Percentiles rank a stretch among this genome's conserved stretches.
Conservation (phyloP, 2,888 invertebrate species). For the Cephus pygmeus region DNA sequence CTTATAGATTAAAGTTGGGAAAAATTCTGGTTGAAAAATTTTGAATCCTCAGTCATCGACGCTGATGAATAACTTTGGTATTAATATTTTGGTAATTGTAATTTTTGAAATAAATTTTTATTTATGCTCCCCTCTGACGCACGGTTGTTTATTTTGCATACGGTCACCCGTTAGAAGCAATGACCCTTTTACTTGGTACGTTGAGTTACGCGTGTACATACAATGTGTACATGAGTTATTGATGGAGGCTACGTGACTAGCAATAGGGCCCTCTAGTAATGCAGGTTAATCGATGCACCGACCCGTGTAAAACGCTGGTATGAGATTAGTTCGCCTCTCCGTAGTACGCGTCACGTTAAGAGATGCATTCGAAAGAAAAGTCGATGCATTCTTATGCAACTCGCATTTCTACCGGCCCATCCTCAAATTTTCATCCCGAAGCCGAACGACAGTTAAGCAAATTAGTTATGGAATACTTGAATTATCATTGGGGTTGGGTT, state of each 20-base stretch:
- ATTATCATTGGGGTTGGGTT: background rate
- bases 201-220: slow-evolving; percentile 19
- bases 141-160: background rate
- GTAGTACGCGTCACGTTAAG: slow-evolving; percentile 11
- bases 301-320: slow-evolving; percentile 52
- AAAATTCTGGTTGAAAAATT: background rate
- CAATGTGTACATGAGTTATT: slow-evolving; percentile 36
- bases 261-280: slow-evolving; percentile 42
- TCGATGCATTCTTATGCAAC: slow-evolving; percentile 28
- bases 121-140: slow-evolving; percentile 15
- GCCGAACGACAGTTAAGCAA: background rate
- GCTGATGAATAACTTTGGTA: background rate
- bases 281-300: slow-evolving; percentile 60
- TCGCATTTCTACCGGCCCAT: slow-evolving; percentile 15
- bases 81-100: background rate
- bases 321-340: slow-evolving; percentile 15
- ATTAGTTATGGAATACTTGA: background rate
- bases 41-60: background rate
- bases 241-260: slow-evolving; percentile 46
- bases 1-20: background rate
- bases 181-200: slow-evolving; percentile 20
- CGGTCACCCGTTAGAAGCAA: background rate
- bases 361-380: slow-evolving; percentile 15
- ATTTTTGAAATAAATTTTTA: slow-evolving; percentile 13
- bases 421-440: background rate